phyloP scores from a whole-genome alignment of 2,888 invertebrate genomes.

The Creontiades dilutus region DNA sequence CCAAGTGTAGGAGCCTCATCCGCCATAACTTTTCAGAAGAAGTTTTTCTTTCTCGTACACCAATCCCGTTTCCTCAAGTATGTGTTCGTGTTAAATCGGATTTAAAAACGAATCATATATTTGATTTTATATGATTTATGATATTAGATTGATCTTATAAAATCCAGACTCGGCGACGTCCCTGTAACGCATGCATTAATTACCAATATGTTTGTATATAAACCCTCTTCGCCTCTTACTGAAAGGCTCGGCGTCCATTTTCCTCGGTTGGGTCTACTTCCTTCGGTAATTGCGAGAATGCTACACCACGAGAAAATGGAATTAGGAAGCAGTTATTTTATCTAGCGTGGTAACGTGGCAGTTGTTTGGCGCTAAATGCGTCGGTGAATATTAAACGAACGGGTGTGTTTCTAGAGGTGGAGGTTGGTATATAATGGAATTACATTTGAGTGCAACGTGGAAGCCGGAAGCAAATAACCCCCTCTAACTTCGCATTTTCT shows the following conservation, averaged over 20 bases:
- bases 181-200: no score
- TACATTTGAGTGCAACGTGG: not conserved
- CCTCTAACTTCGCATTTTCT: not conserved
- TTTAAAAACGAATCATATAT: no score
- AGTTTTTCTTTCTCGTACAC: no score
- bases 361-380: conserved; percentile 25
- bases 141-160: no score
- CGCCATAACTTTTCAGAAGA: no score
- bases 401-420: not conserved
- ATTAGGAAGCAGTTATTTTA: conserved; percentile 5
- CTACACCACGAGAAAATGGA: conserved; percentile 8
- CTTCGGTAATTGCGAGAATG: not conserved
- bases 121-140: no score
- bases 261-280: not conserved
- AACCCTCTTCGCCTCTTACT: not conserved
- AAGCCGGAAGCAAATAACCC: conserved; percentile 43
- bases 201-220: no score
- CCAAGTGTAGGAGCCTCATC: no score
- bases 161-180: no score
- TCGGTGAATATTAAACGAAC: conserved; percentile 47
- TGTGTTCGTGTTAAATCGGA: no score
- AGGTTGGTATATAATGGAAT: not conserved
- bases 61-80: no score
- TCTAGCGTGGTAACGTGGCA: conserved; percentile 12
- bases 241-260: not conserved